Percentiles rank a stretch among this genome's conserved stretches.
Evolutionary conservation across 2,113 vertebrate genomes (phyloP).

Genomic region (Rhinoderma darwinii): DNA sequence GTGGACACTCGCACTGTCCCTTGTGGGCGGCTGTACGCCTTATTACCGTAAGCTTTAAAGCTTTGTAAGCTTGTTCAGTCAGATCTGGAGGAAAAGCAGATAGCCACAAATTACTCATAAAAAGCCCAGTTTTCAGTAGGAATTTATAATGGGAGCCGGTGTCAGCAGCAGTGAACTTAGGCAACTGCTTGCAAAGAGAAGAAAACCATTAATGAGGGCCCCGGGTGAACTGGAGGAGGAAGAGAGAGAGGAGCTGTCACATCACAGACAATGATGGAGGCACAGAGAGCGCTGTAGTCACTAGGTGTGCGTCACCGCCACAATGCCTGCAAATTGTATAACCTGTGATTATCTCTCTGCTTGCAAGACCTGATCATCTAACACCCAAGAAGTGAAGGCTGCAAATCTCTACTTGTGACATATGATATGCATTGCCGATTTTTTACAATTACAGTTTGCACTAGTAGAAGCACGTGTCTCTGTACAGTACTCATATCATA

Average conservation of each 20-base stretch:
- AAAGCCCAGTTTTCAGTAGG: neutral
- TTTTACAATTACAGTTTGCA: too few relatives aligned
- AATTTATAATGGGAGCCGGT: neutral
- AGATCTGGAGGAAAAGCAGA: constrained; percentile 19
- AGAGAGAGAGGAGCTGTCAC: neutral
- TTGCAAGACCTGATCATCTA: neutral
- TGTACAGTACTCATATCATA: too few relatives aligned
- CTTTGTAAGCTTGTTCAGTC: neutral
- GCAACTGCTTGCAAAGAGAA: neutral
- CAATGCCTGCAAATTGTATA: neutral
- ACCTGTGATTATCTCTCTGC: neutral
- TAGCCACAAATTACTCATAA: neutral
- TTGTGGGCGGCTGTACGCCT: neutral
- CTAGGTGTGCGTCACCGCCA: neutral
- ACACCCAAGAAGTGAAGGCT: neutral
- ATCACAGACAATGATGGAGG: neutral
- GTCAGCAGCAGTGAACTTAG: neutral
- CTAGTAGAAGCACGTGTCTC: too few relatives aligned
- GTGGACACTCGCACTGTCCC: neutral
- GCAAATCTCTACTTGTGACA: neutral
- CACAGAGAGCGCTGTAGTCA: neutral
- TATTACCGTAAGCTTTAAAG: neutral
- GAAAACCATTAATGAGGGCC: constrained; percentile 1
- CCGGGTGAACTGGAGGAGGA: neutral
- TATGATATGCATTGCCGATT: too few relatives aligned